Evolutionary conservation across 2,888 invertebrate genomes (phyloP).

Genomic region (Leucophora obtusa): DNA sequence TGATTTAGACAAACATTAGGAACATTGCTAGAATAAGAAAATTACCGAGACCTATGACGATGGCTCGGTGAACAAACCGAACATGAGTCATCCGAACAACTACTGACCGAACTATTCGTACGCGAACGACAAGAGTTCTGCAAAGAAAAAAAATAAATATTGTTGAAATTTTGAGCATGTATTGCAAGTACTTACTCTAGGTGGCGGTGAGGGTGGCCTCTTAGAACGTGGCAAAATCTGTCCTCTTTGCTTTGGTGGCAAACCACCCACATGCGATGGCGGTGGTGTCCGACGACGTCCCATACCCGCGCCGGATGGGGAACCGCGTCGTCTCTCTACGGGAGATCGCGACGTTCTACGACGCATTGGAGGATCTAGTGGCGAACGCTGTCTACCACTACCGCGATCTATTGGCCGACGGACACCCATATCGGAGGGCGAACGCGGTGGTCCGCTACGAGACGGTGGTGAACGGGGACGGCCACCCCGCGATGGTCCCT

Average conservation of each 20-base stretch:
- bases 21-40: not conserved
- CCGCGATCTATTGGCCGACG: constrained; percentile 61
- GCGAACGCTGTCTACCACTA: constrained; percentile 72
- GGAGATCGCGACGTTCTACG: constrained; percentile 76
- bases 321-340: constrained; percentile 70
- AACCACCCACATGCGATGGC: constrained; percentile 67
- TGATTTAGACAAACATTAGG: too few species aligned
- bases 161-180: not conserved
- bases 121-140: constrained; percentile 81
- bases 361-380: constrained; percentile 71
- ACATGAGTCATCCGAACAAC: constrained; percentile 90
- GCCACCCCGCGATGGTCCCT: constrained; percentile 69
- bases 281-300: constrained; percentile 74
- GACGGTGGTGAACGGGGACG: constrained; percentile 75
- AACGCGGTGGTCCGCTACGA: constrained; percentile 67
- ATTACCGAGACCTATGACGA: constrained; percentile 77
- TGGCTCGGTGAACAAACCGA: constrained; percentile 88
- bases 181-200: constrained; percentile 72
- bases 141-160: constrained; percentile 19
- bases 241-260: constrained; percentile 72
- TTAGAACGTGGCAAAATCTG: constrained; percentile 78
- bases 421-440: constrained; percentile 67
- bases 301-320: constrained; percentile 58
- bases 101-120: constrained; percentile 87
- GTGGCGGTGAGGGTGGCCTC: constrained; percentile 79